A percentile compares a stretch with the other conserved stretches of the same genome.
phyloP scores from a whole-genome alignment of 2,113 vertebrate species.

The Holacanthus passer region DNA sequence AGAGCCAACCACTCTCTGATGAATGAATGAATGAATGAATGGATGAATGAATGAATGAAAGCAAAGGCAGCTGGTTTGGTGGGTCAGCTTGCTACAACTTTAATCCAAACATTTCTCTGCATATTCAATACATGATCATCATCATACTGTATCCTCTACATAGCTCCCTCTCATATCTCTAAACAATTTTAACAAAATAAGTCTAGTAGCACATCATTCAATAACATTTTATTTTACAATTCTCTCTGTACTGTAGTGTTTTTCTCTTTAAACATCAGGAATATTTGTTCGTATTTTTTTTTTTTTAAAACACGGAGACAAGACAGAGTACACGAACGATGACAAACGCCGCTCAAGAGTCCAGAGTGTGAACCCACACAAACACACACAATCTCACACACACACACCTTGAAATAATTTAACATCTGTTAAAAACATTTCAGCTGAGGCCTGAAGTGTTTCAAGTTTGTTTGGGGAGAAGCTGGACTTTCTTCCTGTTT shows the following conservation, averaged over 20 bases:
- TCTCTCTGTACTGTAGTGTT: slow-evolving; percentile 83
- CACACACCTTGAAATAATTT: background rate
- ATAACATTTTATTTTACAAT: slow-evolving; percentile 77
- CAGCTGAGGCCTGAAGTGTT: background rate
- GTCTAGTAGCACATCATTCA: slow-evolving; percentile 77
- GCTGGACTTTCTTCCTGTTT: no score
- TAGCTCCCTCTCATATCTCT: slow-evolving; percentile 68
- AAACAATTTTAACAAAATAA: slow-evolving; percentile 82
- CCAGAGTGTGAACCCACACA: slow-evolving; percentile 58
- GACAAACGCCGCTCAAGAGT: slow-evolving; percentile 60
- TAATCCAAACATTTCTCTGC: slow-evolving; percentile 79
- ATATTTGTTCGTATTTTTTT: slow-evolving; percentile 76
- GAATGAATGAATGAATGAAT: slow-evolving; percentile 46
- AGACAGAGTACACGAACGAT: slow-evolving; percentile 72
- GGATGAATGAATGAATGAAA: slow-evolving; percentile 42
- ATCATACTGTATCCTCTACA: slow-evolving; percentile 54
- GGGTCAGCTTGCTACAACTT: slow-evolving; percentile 85
- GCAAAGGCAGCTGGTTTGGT: slow-evolving; percentile 50
- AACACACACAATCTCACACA: slow-evolving; percentile 33
- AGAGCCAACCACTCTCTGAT: no score
- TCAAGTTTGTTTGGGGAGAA: background rate
- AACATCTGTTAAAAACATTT: slow-evolving; percentile 17
- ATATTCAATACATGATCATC: slow-evolving; percentile 65
- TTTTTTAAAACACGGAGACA: slow-evolving; percentile 74
- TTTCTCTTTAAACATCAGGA: slow-evolving; percentile 76